Evolutionary conservation across 2,113 vertebrate species (phyloP).

Genomic region (Phalacrocorax pelagicus): DNA sequence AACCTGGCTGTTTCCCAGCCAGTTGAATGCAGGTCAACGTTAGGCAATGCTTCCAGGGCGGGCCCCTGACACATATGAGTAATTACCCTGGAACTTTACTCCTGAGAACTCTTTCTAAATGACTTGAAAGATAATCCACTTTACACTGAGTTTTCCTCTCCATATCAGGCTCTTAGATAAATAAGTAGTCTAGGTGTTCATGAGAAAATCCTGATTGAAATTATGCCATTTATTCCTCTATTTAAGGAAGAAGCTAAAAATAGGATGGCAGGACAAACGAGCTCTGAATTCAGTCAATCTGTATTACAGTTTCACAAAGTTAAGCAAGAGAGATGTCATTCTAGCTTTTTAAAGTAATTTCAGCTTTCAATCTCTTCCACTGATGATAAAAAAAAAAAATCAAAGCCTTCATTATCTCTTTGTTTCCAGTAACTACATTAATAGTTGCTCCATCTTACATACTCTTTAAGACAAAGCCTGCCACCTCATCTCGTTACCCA

Average conservation of each 20-base stretch:
- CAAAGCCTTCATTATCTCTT: not conserved
- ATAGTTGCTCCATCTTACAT: not conserved
- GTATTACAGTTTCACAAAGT: not conserved
- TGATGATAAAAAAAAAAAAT: not conserved
- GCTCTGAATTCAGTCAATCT: not conserved
- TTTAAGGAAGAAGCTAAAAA: not conserved
- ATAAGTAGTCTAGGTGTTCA: not conserved
- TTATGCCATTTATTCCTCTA: not conserved
- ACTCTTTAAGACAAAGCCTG: not conserved
- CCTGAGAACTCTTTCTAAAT: constrained; percentile 11
- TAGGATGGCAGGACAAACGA: not conserved
- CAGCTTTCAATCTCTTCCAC: not conserved
- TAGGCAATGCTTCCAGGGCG: not conserved
- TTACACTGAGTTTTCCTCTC: not conserved
- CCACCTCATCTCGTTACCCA: not conserved
- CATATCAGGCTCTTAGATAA: not conserved
- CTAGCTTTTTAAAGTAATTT: not conserved
- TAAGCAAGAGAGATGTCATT: not conserved
- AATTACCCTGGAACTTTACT: not conserved
- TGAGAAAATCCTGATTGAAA: not conserved
- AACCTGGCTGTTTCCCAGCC: not conserved
- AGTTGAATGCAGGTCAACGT: constrained; percentile 7
- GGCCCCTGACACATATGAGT: not conserved
- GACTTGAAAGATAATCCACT: not conserved
- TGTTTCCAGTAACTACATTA: not conserved